Evolutionary conservation across 2,797 vertebrate genomes (phyloP).

Genomic region (Danio aesculapii): DNA sequence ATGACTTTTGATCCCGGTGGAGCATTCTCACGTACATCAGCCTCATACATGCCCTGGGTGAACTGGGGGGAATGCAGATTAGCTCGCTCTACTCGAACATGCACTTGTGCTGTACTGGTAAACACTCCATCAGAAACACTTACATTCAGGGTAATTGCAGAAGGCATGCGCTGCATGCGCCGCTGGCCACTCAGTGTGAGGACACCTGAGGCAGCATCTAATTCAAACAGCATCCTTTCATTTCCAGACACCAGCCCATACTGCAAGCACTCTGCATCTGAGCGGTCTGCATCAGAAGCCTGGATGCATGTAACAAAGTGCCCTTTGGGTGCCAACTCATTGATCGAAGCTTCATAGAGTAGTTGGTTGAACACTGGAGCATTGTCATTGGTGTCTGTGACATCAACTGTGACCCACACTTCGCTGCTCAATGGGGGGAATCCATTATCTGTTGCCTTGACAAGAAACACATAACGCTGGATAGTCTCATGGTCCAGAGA

Average conservation of each 20-base stretch:
- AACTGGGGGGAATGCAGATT: slow-evolving; percentile 93
- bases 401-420: slow-evolving; percentile 86
- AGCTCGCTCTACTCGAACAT: slow-evolving; percentile 87
- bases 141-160: slow-evolving; percentile 90
- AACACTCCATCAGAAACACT: slow-evolving; percentile 96
- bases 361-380: slow-evolving; percentile 94
- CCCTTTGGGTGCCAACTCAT: slow-evolving; percentile 91
- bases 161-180: slow-evolving; percentile 90
- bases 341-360: slow-evolving; percentile 94
- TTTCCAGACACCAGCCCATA: slow-evolving; percentile 96
- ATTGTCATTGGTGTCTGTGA: slow-evolving; percentile 96
- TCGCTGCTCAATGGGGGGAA: slow-evolving; percentile 92
- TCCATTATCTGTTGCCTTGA: slow-evolving; percentile 92
- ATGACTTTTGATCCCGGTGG: slow-evolving; percentile 88
- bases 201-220: slow-evolving; percentile 88
- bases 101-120: slow-evolving; percentile 95
- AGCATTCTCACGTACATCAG: slow-evolving; percentile 90
- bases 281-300: slow-evolving; percentile 93
- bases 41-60: slow-evolving; percentile 87
- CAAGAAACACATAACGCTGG: slow-evolving; percentile 87
- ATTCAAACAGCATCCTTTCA: slow-evolving; percentile 89
- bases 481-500: slow-evolving; percentile 91
- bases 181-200: slow-evolving; percentile 88
- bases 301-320: slow-evolving; percentile 97
- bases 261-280: slow-evolving; percentile 89